Conservation (phyloP, 2,113 vertebrate species). For the Saguinus imperator region DNA sequence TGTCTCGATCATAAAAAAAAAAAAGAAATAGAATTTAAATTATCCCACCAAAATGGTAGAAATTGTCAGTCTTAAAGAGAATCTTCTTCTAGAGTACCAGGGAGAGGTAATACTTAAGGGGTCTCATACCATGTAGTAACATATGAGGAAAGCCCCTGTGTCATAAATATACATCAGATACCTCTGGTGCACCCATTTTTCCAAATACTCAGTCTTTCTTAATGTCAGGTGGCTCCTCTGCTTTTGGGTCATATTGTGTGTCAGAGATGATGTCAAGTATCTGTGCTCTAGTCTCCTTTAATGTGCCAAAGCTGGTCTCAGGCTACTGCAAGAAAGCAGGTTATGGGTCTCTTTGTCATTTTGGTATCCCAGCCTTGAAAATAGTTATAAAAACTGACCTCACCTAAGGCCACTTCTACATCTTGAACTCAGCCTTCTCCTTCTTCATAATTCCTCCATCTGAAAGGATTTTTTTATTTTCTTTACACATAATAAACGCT, state of each 20-base stretch:
- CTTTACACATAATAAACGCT: not conserved
- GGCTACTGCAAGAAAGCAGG: not conserved
- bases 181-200: not conserved
- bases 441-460: not conserved
- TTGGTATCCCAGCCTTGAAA: not conserved
- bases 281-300: not conserved
- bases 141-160: accelerated
- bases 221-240: not conserved
- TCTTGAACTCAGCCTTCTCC: not conserved
- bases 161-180: not conserved
- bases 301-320: not conserved
- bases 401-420: not conserved
- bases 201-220: not conserved
- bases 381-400: not conserved
- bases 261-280: not conserved
- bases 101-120: not conserved
- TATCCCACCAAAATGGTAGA: not conserved
- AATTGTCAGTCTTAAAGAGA: not conserved
- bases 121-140: accelerated
- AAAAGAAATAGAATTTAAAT: slow-evolving; percentile 10
- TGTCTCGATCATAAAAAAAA: too few species aligned
- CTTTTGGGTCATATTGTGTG: not conserved
- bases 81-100: not conserved
- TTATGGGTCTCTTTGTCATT: not conserved
- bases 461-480: not conserved